Evolutionary conservation across 2,888 invertebrate species (phyloP).

Genomic region (Nemoura dubitans): DNA sequence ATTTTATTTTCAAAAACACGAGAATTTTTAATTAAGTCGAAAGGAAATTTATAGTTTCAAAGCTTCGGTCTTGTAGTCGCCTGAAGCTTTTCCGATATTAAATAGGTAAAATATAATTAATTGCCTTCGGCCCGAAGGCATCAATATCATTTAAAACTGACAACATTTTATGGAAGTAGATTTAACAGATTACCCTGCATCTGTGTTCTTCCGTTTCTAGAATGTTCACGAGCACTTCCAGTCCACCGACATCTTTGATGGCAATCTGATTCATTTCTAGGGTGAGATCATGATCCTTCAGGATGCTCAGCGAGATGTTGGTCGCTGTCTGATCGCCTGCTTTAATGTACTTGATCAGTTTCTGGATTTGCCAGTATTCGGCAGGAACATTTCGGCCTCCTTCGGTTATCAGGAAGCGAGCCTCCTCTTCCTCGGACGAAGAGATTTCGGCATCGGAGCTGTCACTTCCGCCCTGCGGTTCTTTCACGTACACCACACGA

Average conservation of each 20-base stretch:
- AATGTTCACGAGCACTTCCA: conserved; percentile 77
- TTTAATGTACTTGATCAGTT: conserved; percentile 93
- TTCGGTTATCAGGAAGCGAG: conserved; percentile 68
- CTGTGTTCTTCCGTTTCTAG: conserved; percentile 90
- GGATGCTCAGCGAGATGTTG: conserved; percentile 86
- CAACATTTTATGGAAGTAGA: neutral
- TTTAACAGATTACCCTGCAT: conserved; percentile 70
- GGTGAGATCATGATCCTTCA: conserved; percentile 88
- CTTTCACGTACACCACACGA: conserved; percentile 36
- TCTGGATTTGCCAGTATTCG: conserved; percentile 96
- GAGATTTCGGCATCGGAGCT: conserved; percentile 54
- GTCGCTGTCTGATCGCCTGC: conserved; percentile 96
- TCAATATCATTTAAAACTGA: neutral
- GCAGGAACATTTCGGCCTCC: conserved; percentile 76
- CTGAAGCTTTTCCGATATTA: neutral
- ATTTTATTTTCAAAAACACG: neutral
- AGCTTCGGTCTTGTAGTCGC: neutral
- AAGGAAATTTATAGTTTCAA: neutral
- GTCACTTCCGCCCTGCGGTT: conserved; percentile 52
- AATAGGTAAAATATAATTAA: neutral
- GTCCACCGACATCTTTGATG: conserved; percentile 80
- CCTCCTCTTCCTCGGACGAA: conserved; percentile 66
- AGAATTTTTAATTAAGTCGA: neutral
- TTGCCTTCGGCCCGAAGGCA: neutral
- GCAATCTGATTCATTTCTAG: conserved; percentile 85